These are phyloP conservation scores for Polyodon spathula DNA, from an alignment of 2,113 vertebrate genomes.

Conservation along the genomic window DNA sequence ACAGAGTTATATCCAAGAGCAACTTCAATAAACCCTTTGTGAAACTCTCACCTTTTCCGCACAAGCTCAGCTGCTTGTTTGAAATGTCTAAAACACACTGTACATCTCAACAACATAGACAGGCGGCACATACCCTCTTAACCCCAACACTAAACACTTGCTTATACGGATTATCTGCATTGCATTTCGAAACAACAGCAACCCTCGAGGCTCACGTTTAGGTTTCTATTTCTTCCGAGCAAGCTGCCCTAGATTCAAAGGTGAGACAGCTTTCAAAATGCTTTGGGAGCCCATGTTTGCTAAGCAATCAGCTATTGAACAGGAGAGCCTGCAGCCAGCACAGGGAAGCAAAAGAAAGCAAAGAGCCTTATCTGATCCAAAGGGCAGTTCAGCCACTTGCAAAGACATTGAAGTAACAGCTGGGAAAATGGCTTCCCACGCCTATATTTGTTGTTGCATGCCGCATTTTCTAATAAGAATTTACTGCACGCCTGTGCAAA, in stretches of 20 bases:
- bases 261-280: not conserved
- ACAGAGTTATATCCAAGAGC: not conserved
- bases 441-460: not conserved
- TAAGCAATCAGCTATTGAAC: not conserved
- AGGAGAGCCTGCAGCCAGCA: constrained; percentile 1
- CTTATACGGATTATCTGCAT: no score
- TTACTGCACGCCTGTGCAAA: not conserved
- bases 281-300: not conserved
- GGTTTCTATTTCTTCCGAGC: not conserved
- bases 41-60: constrained; percentile 59
- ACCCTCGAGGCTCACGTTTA: not conserved
- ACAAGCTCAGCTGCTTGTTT: constrained; percentile 56
- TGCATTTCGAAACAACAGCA: not conserved
- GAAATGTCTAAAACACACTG: constrained; percentile 42
- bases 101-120: no score
- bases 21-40: not conserved
- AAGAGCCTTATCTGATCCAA: constrained; percentile 10
- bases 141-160: no score
- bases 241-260: not conserved
- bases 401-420: not conserved
- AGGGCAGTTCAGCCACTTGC: not conserved
- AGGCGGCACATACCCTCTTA: no score
- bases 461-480: not conserved
- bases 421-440: not conserved
- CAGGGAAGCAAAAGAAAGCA: constrained; percentile 8